Evolutionary conservation across 2,888 invertebrate genomes (phyloP).

Genomic region (Temnothorax unifasciatus): DNA sequence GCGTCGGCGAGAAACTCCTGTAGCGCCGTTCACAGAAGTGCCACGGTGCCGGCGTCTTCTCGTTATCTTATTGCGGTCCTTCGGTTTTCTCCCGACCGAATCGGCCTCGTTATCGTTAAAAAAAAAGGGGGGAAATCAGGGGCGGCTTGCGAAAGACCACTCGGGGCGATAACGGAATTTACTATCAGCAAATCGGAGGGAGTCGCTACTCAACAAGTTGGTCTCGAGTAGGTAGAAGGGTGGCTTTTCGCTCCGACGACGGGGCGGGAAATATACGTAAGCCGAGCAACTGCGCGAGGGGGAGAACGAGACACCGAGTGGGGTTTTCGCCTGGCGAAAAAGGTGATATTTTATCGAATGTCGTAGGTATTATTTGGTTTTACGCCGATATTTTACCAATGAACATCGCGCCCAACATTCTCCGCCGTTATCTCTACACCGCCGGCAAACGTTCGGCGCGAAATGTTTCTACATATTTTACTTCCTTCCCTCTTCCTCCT

Average conservation of each 20-base stretch:
- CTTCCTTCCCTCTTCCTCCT: background rate
- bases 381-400: constrained; percentile 42
- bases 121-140: constrained; percentile 38
- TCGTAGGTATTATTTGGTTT: constrained; percentile 51
- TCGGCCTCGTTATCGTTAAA: constrained; percentile 49
- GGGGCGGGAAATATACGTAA: constrained; percentile 13
- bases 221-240: constrained; percentile 20
- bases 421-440: constrained; percentile 27
- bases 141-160: constrained; percentile 14
- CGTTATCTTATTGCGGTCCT: constrained; percentile 30
- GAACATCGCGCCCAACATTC: constrained; percentile 10
- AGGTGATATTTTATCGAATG: constrained; percentile 53
- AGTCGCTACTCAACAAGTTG: constrained; percentile 55
- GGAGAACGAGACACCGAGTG: background rate
- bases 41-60: background rate
- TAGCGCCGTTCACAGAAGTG: background rate
- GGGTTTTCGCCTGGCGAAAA: constrained; percentile 14
- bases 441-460: constrained; percentile 22
- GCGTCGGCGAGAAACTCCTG: constrained; percentile 21
- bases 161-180: constrained; percentile 54
- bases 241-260: constrained; percentile 14
- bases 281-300: background rate
- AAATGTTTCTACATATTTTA: constrained; percentile 55
- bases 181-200: constrained; percentile 42
- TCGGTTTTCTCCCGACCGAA: constrained; percentile 16